phyloP scores from a whole-genome alignment of 2,888 invertebrate genomes.

The Danaus chrysippus region DNA sequence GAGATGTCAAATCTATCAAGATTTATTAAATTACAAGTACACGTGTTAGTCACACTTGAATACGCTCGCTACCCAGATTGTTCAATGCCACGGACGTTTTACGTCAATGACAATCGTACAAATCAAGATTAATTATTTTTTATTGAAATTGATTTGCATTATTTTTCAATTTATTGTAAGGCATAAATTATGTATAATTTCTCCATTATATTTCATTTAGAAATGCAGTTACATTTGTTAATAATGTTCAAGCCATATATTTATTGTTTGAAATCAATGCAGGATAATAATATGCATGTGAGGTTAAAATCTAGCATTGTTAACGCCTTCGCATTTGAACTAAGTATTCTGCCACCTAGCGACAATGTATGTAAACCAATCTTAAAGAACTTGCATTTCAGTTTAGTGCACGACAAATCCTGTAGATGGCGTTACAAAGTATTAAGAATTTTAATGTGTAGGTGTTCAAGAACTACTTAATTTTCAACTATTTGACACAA shows the following conservation, averaged over 20 bases:
- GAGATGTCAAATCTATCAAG: too few relatives aligned
- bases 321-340: background rate
- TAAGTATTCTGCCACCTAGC: conserved; percentile 1
- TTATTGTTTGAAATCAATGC: too few relatives aligned
- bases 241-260: too few relatives aligned
- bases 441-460: too few relatives aligned
- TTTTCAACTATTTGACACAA: too few relatives aligned
- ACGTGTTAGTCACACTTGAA: conserved; percentile 22
- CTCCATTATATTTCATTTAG: too few relatives aligned
- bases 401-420: background rate
- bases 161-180: too few relatives aligned
- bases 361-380: background rate
- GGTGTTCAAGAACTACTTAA: too few relatives aligned
- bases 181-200: too few relatives aligned
- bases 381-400: background rate
- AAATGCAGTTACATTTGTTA: too few relatives aligned
- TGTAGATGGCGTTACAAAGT: background rate
- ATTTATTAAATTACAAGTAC: background rate
- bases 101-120: background rate
- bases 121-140: background rate
- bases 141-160: background rate
- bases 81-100: conserved; percentile 22
- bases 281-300: too few relatives aligned
- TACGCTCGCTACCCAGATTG: conserved; percentile 21
- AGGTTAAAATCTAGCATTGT: too few relatives aligned